Evolutionary conservation across 2,888 invertebrate genomes (phyloP).

Genomic region (Phortica okadai): DNA sequence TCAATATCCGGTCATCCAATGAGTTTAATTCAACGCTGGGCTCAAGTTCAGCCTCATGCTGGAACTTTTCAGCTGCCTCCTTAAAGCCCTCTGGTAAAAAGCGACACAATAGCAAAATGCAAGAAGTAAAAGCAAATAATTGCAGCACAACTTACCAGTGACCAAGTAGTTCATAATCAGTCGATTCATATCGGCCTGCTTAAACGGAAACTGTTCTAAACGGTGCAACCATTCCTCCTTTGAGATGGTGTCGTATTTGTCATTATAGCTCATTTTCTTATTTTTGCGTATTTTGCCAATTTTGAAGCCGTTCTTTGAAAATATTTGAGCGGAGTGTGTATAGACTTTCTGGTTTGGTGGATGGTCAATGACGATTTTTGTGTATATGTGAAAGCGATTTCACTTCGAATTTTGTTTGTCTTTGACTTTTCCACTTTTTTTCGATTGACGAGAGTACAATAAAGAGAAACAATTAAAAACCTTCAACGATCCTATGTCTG

Average conservation of each 20-base stretch:
- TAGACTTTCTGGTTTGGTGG: no score
- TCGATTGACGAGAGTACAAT: no score
- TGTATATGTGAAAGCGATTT: no score
- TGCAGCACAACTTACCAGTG: conserved; percentile 82
- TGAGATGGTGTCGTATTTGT: conserved; percentile 73
- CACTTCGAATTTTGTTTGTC: no score
- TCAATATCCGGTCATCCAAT: conserved; percentile 92
- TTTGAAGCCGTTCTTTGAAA: conserved; percentile 68
- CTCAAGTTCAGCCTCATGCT: conserved; percentile 92
- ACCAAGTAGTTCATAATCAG: conserved; percentile 99
- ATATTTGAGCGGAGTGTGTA: no score
- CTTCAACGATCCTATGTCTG: no score
- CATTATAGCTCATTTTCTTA: conserved; percentile 76
- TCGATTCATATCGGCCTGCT: conserved; percentile 95
- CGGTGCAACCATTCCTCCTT: conserved; percentile 76
- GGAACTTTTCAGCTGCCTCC: conserved; percentile 97
- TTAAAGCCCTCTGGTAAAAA: conserved; percentile 88
- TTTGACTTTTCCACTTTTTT: no score
- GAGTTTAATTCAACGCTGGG: conserved; percentile 88
- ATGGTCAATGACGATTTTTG: no score
- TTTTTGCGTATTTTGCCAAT: conserved; percentile 73
- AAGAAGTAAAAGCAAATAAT: no score
- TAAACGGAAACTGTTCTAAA: conserved; percentile 82
- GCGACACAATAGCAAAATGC: background rate
- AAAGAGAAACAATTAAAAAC: no score